Conservation (phyloP, 2,888 invertebrate genomes). For the Hirtodrosophila histrioides region DNA sequence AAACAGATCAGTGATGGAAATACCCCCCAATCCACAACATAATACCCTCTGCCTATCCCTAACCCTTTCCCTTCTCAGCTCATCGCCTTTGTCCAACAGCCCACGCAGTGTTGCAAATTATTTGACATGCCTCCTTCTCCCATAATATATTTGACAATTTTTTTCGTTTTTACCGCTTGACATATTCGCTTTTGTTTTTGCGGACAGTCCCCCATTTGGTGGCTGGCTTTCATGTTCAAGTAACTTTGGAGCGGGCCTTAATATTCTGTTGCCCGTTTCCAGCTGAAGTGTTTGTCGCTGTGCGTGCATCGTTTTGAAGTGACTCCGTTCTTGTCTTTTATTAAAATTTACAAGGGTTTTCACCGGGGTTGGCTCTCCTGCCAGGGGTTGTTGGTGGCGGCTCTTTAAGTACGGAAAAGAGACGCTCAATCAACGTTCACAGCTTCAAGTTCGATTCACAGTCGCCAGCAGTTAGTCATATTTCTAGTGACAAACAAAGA, state of each 20-base stretch:
- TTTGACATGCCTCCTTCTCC: constrained; percentile 37
- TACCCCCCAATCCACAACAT: neutral
- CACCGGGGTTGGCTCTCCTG: constrained; percentile 4
- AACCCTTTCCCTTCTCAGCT: constrained; percentile 7
- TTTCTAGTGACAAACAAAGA: constrained; percentile 52
- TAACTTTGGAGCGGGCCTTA: constrained; percentile 34
- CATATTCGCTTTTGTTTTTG: constrained; percentile 56
- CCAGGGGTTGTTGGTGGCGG: constrained; percentile 48
- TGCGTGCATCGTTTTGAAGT: constrained; percentile 49
- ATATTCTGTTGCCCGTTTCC: constrained; percentile 20
- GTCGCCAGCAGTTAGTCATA: constrained; percentile 68
- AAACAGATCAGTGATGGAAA: neutral
- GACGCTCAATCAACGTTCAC: constrained; percentile 66
- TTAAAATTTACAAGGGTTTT: constrained; percentile 33
- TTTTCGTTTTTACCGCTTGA: constrained; percentile 24
- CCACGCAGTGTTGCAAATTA: constrained; percentile 43
- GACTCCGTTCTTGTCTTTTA: constrained; percentile 44
- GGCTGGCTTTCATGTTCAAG: constrained; percentile 26
- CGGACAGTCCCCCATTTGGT: constrained; percentile 42
- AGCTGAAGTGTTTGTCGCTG: constrained; percentile 40
- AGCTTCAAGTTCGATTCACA: constrained; percentile 25
- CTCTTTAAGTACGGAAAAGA: constrained; percentile 61
- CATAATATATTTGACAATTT: neutral
- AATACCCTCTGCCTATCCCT: neutral
- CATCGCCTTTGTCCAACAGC: constrained; percentile 29